Evolutionary conservation across 2,113 vertebrate genomes (phyloP), one percentile per base, ranked within the genome.

Genomic region (Ciconia maguari): DNA sequence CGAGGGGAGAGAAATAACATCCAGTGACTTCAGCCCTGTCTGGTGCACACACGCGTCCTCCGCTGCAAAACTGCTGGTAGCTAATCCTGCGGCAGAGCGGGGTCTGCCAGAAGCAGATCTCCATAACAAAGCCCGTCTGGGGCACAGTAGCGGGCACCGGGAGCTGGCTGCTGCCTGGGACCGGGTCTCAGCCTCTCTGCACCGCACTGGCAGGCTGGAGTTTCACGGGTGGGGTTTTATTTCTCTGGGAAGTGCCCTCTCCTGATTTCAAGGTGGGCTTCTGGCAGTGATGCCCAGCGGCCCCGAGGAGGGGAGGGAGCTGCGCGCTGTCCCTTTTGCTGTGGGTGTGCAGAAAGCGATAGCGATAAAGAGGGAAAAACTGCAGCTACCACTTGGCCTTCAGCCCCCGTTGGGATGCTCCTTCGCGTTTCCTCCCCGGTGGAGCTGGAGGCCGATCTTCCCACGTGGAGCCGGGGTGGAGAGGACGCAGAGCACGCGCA

Each of bases 371-470:
- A 48, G 21, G 32, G 14, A 0, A 4, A 29, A 57, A 11, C 10
- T 10, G n/a, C 82, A 52, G 57, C 48, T 76, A 15, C 14, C n/a
- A 0, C 54, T 60, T 22, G 74, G 64, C 81, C 58, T 68, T 20
- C 69, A 54, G 86, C 34, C 32, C 42, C 21, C 3, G 0, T 10
- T 16, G 10, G 11, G 13, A 17, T 57, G 41, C 41, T 90, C 13
- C 69, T 57, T 41, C 16, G 4, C 3, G 2, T 48, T 36, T 60
- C 7, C n/a, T 46, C 16, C 29, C 17, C 10, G 1, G 4, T 0
- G 0, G 11, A 20, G n/a, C 57, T 9, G 13, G 62, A 54, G 62
- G 36, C 46, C 62, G 57, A 2, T 70, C 79, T 76, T 68, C 61
- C 44, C 6, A 9, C 41, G 0, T 3, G 29, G 84, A 89, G 55